These are phyloP conservation scores for Uromys caudimaculatus DNA, from an alignment of 2,797 vertebrate species.

Conservation along the genomic window DNA sequence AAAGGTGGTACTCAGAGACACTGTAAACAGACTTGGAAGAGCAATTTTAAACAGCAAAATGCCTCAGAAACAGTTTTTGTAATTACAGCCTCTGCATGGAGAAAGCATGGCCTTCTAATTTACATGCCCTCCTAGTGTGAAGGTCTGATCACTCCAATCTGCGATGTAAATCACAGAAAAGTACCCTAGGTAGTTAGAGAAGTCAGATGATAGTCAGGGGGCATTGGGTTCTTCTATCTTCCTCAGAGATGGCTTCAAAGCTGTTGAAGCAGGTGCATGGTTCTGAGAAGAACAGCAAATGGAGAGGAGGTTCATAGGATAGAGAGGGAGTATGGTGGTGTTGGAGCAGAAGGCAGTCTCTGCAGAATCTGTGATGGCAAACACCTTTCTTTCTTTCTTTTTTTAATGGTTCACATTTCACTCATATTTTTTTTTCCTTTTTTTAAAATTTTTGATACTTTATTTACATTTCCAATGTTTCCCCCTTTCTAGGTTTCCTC, in stretches of 20 bases:
- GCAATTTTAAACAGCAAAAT: slow-evolving; percentile 67
- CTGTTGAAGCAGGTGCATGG: background rate
- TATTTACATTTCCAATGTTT: too few relatives aligned
- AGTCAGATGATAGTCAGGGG: background rate
- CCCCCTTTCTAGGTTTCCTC: too few relatives aligned
- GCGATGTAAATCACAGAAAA: slow-evolving; percentile 56
- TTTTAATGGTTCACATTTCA: too few relatives aligned
- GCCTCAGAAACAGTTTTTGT: slow-evolving; percentile 70
- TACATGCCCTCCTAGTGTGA: slow-evolving; percentile 37
- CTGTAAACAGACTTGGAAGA: slow-evolving; percentile 66
- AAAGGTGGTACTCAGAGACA: slow-evolving; percentile 27
- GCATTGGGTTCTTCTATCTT: background rate
- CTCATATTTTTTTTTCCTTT: too few relatives aligned
- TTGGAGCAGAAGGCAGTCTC: background rate
- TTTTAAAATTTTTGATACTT: too few relatives aligned
- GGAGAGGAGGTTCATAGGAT: background rate
- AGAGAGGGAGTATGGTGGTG: background rate
- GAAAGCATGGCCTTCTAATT: slow-evolving; percentile 71
- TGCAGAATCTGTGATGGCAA: background rate
- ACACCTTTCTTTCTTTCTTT: background rate
- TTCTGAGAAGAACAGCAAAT: background rate
- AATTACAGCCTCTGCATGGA: slow-evolving; percentile 65
- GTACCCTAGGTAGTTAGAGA: background rate
- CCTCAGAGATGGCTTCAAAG: slow-evolving; percentile 28
- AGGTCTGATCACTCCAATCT: slow-evolving; percentile 52